A percentile compares a stretch with the other conserved stretches of the same genome.
phyloP scores from a whole-genome alignment of 2,113 vertebrate species.

The Misgurnus anguillicaudatus region DNA sequence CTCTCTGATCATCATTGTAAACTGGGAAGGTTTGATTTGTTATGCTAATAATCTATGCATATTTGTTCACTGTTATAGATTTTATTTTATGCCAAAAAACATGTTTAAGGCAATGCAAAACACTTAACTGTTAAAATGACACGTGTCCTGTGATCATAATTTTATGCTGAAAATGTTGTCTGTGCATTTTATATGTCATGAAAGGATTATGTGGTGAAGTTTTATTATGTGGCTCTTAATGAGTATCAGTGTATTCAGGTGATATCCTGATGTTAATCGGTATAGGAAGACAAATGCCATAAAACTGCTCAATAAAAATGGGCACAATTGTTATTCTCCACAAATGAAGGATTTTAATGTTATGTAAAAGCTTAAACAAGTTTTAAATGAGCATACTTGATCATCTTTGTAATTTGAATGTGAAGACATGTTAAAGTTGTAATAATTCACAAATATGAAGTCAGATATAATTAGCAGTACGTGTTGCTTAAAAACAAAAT shows the following conservation, averaged over 20 bases:
- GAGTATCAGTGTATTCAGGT: too few relatives aligned
- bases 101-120: background rate
- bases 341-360: background rate
- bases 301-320: background rate
- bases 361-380: too few relatives aligned
- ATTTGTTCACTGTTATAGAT: background rate
- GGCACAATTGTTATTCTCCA: background rate
- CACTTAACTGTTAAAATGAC: background rate
- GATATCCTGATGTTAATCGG: too few relatives aligned
- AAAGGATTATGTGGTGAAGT: too few relatives aligned
- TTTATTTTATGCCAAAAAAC: slow-evolving; percentile 3
- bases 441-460: background rate
- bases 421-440: background rate
- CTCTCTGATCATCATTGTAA: too few relatives aligned
- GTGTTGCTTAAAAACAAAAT: background rate
- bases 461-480: background rate
- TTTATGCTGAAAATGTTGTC: background rate
- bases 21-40: background rate
- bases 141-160: background rate
- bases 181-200: too few relatives aligned
- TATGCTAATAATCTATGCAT: slow-evolving; percentile 33
- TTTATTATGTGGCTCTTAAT: too few relatives aligned
- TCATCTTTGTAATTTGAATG: too few relatives aligned
- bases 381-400: too few relatives aligned
- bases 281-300: background rate